Base-by-base conservation (phyloP, 2,888 invertebrate genomes). In the Dryocosmus kuriphilus region DNA sequence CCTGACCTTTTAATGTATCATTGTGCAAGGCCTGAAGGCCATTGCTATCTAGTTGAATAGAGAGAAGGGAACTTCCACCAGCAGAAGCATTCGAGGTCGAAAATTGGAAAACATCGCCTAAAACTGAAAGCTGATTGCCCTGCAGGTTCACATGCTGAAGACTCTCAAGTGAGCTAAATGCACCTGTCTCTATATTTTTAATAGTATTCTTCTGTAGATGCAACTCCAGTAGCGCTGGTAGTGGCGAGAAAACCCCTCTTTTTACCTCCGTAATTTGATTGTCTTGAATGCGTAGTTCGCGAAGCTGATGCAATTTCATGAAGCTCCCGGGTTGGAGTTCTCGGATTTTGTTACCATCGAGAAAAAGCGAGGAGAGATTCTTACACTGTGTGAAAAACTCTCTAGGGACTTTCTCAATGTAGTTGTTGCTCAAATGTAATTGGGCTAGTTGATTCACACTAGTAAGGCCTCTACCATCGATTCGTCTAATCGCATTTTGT, bases 61-160 rank as follows among this genome's bases (percentile, higher is more conserved):
- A 96, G 27, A 97, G 95, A 83, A 97, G 92, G 0, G 96, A 95
- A 75, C 90, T 90, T 19, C 87, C 88, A 19, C 87, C 88, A 74
- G 85, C 85, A 0, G 86, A 82, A 0, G 86, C 83, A n/a, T 88
- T 87, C 4, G 84, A 81, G 0, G 86, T 80, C 38, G 95, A 94
- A 86, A 95, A 94, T 74, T 96, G 94, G 88, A 97, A 96, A 60
- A 97, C 95, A 88, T 97, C 96, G 35, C 96, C 96, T 30, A 97
- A 93, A 35, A 94, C 94, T 1, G 95, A 94, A 74, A 98, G 92
- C 75, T 94, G 94, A 92, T 98, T 98, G 73, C 96, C 96, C 90
- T 97, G 96, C 82, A 98, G 93, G 92, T 98, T 97, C 80, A 98
- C 95, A 89, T 97, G 97, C 87, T 97, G 96, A 78, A 98, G 93